phyloP scores from a whole-genome alignment of 2,113 vertebrate species.

The Urocolius indicus region DNA sequence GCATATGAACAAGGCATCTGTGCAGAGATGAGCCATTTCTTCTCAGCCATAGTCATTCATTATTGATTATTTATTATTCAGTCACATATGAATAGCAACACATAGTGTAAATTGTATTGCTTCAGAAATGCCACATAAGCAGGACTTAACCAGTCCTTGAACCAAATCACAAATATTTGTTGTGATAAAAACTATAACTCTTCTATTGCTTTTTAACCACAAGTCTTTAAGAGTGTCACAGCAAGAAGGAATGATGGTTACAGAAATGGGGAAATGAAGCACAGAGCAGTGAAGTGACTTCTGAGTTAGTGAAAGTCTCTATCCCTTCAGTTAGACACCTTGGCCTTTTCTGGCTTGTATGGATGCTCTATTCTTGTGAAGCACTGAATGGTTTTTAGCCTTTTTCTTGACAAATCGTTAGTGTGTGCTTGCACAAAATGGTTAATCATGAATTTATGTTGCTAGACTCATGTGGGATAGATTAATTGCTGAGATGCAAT shows the following conservation, averaged over 20 bases:
- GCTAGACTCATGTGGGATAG: not conserved
- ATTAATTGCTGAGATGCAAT: not conserved
- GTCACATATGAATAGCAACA: not conserved
- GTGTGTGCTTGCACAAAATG: not conserved
- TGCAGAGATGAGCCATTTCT: not conserved
- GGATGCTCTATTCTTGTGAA: not conserved
- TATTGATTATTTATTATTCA: conserved; percentile 15
- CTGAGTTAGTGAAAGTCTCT: not conserved
- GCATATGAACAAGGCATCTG: not conserved
- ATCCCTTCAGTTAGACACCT: not conserved
- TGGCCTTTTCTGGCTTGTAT: not conserved
- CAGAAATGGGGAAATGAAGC: not conserved
- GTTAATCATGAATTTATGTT: not conserved
- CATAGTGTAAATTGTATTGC: not conserved
- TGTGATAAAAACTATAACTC: not conserved
- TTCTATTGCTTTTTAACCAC: not conserved
- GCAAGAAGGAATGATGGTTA: not conserved
- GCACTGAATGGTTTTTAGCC: not conserved
- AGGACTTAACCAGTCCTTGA: not conserved
- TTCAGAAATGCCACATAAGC: conserved; percentile 4
- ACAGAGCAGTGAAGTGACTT: not conserved
- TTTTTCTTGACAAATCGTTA: not conserved
- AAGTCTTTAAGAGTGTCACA: not conserved
- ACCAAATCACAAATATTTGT: not conserved
- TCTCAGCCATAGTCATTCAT: not conserved